Conservation (phyloP, 2,113 vertebrate genomes). For the Salminus brasiliensis region DNA sequence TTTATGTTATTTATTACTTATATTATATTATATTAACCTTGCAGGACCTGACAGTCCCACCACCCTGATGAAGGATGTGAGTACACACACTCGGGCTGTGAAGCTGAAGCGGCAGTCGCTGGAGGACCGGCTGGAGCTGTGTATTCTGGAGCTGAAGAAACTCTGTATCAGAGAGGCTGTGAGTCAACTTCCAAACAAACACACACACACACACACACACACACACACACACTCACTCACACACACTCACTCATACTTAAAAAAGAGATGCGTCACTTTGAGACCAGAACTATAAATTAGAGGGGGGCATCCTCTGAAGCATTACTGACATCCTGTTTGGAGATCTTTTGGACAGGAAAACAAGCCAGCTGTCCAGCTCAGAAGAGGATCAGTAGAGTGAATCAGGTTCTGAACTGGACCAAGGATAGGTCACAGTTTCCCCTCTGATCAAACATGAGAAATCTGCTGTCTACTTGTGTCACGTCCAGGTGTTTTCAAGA, state of each 20-base stretch:
- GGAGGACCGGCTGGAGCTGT: constrained; percentile 80
- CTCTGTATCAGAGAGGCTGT: constrained; percentile 91
- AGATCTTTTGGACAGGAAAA: neutral
- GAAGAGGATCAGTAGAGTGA: neutral
- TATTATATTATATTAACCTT: constrained; percentile 1
- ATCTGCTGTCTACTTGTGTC: too few species aligned
- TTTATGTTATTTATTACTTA: too few species aligned
- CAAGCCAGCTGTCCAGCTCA: neutral
- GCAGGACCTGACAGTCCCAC: constrained; percentile 83
- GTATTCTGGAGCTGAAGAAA: constrained; percentile 83
- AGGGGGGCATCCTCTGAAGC: too few species aligned
- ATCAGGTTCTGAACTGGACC: too few species aligned
- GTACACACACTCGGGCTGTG: constrained; percentile 77
- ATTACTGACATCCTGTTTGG: too few species aligned
- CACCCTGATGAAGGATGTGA: constrained; percentile 79
- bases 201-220: constrained; percentile 18
- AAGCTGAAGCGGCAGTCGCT: constrained; percentile 82
- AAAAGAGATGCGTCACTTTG: neutral
- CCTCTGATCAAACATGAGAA: neutral
- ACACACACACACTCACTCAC: constrained; percentile 11
- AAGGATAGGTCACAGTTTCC: too few species aligned
- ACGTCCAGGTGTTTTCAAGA: constrained; percentile 61
- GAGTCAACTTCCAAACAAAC: constrained; percentile 57
- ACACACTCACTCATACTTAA: constrained; percentile 2
- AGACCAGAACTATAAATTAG: neutral